Evolutionary conservation across 2,113 vertebrate genomes (phyloP).

Genomic region (Neodon shergylaensis): DNA sequence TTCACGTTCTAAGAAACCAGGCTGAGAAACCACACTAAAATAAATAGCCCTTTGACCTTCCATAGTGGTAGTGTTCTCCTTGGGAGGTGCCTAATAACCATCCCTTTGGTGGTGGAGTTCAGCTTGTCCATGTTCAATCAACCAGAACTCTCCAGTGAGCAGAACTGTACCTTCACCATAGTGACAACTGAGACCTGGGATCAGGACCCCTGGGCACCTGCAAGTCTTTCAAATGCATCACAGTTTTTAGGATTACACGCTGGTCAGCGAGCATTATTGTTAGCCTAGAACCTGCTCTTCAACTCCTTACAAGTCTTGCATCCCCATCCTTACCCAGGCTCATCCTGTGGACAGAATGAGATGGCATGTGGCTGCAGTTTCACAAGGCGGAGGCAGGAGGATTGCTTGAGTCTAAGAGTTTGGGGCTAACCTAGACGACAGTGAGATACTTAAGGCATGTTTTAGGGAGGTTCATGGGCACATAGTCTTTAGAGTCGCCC

Average conservation of each 20-base stretch:
- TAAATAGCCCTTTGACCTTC: background rate
- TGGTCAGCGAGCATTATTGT: background rate
- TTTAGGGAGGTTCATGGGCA: background rate
- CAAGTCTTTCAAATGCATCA: background rate
- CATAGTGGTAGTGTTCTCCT: background rate
- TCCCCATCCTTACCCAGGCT: background rate
- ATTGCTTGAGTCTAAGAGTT: background rate
- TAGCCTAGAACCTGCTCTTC: background rate
- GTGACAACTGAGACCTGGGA: background rate
- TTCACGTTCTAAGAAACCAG: slow-evolving; percentile 16
- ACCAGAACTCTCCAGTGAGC: background rate
- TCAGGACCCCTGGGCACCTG: background rate
- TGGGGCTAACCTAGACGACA: background rate
- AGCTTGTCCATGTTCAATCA: background rate
- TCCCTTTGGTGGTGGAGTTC: background rate
- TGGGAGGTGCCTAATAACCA: background rate
- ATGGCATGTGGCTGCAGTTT: background rate
- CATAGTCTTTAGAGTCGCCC: background rate
- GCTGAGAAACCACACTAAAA: background rate
- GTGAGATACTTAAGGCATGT: background rate
- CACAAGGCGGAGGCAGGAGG: background rate
- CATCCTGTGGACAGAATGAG: background rate
- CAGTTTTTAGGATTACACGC: background rate
- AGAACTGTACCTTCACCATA: background rate
- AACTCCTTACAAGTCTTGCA: background rate